Evolutionary conservation across 2,888 invertebrate species (phyloP).

Genomic region (Mesorhabditis belari): DNA sequence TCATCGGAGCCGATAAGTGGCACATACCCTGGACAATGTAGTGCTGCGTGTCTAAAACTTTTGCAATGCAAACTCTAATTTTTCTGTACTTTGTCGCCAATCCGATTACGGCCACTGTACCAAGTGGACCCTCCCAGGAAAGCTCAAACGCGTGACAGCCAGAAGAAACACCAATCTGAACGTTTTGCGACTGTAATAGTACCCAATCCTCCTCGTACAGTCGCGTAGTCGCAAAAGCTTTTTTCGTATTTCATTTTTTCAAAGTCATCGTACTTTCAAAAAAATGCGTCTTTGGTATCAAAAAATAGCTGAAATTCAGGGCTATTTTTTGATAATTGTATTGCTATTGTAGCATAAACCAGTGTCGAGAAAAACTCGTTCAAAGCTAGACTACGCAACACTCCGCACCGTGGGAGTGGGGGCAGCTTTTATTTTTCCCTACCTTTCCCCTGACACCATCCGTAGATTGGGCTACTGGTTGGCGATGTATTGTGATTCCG

Average conservation of each 20-base stretch:
- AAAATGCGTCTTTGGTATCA: no score
- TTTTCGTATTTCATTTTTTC: no score
- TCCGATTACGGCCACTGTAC: conserved; percentile 94
- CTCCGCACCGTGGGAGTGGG: no score
- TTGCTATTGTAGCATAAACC: no score
- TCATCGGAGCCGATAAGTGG: conserved; percentile 88
- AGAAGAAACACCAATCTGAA: conserved; percentile 23
- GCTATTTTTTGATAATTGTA: no score
- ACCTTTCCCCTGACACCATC: conserved; percentile 77
- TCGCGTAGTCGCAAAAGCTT: no score
- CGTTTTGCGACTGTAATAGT: conserved; percentile 63
- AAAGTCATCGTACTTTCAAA: no score
- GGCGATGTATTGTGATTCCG: conserved; percentile 92
- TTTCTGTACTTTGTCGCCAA: conserved; percentile 70
- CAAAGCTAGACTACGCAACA: no score
- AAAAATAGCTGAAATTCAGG: no score
- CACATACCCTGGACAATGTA: conserved; percentile 90
- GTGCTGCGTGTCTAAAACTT: conserved; percentile 67
- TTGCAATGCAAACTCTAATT: neutral
- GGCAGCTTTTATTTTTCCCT: neutral
- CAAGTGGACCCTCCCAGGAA: conserved; percentile 70
- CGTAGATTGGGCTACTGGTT: conserved; percentile 96
- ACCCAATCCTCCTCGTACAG: no score
- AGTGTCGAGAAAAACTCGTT: no score
- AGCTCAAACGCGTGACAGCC: conserved; percentile 48